A percentile compares a stretch with the other conserved stretches of the same genome.
Conservation (phyloP, 2,113 vertebrate species). For the Chaenogobius annularis region DNA sequence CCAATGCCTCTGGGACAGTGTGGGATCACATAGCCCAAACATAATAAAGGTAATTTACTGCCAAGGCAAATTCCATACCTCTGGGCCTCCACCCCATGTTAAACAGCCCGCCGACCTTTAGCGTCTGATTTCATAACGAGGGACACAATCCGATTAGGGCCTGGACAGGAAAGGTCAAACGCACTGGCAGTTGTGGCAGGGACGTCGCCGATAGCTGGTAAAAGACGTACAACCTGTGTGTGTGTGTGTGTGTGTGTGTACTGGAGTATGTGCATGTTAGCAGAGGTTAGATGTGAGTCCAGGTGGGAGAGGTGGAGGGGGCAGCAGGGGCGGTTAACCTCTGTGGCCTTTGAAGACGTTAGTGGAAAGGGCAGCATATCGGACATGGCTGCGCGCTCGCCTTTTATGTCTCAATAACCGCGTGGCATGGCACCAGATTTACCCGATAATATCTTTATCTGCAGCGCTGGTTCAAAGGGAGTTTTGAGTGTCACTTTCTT, state of each 20-base stretch:
- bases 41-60: constrained; percentile 97
- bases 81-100: constrained; percentile 86
- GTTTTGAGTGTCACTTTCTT: constrained; percentile 11
- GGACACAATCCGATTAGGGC: constrained; percentile 93
- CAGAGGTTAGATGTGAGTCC: constrained; percentile 10
- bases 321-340: constrained; percentile 71
- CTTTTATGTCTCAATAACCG: constrained; percentile 63
- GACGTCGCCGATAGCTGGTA: constrained; percentile 80
- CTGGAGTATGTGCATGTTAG: constrained; percentile 18
- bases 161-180: constrained; percentile 93
- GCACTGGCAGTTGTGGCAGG: constrained; percentile 86
- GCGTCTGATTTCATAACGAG: constrained; percentile 95
- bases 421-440: constrained; percentile 41
- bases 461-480: constrained; percentile 9
- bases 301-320: constrained; percentile 33
- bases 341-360: constrained; percentile 73
- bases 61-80: constrained; percentile 94
- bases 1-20: constrained; percentile 51
- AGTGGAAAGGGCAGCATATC: constrained; percentile 78
- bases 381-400: constrained; percentile 60
- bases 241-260: constrained; percentile 24
- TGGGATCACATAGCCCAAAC: constrained; percentile 77
- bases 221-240: constrained; percentile 43
- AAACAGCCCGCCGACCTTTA: constrained; percentile 94
- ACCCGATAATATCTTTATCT: constrained; percentile 55